phyloP scores from a whole-genome alignment of 2,113 vertebrate genomes.

The Seriola dumerili region DNA sequence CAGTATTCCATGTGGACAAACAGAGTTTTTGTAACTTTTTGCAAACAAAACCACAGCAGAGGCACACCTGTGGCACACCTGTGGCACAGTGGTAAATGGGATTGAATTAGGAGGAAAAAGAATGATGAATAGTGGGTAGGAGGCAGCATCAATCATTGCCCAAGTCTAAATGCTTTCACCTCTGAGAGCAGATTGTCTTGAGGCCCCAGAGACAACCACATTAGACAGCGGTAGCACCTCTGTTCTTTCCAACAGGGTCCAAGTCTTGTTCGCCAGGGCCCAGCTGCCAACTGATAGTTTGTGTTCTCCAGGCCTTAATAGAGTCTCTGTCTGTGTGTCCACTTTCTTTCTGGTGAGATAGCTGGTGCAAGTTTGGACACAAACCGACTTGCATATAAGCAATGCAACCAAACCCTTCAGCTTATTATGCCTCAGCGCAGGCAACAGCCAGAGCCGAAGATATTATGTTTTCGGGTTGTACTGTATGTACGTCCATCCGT shows the following conservation, averaged over 20 bases:
- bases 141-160: conserved; percentile 25
- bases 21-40: neutral
- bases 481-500: too few species aligned
- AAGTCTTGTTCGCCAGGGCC: neutral
- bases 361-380: too few species aligned
- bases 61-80: conserved; percentile 6
- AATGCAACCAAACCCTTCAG: too few species aligned
- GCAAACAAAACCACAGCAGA: neutral
- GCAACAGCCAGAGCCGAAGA: too few species aligned
- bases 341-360: too few species aligned
- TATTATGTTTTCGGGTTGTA: too few species aligned
- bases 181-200: conserved; percentile 21
- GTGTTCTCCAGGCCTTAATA: neutral
- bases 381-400: too few species aligned
- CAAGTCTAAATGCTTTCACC: conserved; percentile 16
- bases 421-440: too few species aligned
- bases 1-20: neutral
- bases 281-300: conserved; percentile 24
- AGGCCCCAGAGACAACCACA: conserved; percentile 16
- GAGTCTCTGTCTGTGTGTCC: too few species aligned
- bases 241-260: conserved; percentile 16
- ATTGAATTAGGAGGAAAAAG: conserved; percentile 10
- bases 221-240: neutral
- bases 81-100: conserved; percentile 9
- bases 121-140: conserved; percentile 16